A percentile compares a stretch with the other conserved stretches of the same genome.
phyloP scores from a whole-genome alignment of 2,797 vertebrate species.

The Ispidina picta region DNA sequence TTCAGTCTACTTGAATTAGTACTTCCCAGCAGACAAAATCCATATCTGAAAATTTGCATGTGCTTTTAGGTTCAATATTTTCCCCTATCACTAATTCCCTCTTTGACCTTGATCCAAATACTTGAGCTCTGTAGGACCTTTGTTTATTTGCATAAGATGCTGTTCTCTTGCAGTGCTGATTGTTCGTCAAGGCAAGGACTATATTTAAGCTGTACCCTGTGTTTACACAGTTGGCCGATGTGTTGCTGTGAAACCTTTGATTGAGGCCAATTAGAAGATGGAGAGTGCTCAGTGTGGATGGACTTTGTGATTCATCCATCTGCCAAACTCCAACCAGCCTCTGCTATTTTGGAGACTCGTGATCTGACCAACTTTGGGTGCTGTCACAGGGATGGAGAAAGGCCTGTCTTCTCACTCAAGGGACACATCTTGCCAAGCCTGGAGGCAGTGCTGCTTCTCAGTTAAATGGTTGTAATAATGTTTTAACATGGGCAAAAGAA shows the following conservation, averaged over 20 bases:
- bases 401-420: constrained; percentile 15
- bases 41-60: not conserved
- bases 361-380: not conserved
- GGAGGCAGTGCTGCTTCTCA: constrained; percentile 45
- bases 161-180: not conserved
- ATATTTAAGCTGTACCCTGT: not conserved
- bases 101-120: constrained; percentile 25
- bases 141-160: constrained; percentile 45
- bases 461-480: constrained; percentile 52
- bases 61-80: not conserved
- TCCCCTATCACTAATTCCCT: not conserved
- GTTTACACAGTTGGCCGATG: constrained; percentile 18
- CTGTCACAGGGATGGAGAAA: constrained; percentile 52
- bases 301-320: constrained; percentile 4
- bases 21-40: constrained; percentile 19
- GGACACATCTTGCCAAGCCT: constrained; percentile 51
- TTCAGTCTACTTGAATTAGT: constrained; percentile 17
- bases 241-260: constrained; percentile 45
- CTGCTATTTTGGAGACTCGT: constrained; percentile 19
- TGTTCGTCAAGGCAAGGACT: constrained; percentile 2
- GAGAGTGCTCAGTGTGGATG: not conserved
- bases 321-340: constrained; percentile 32
- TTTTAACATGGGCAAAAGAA: constrained; percentile 29
- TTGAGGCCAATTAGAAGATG: constrained; percentile 11
- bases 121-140: not conserved